Evolutionary conservation across 2,888 invertebrate species (phyloP), one percentile per base, ranked within the genome.

Genomic region (Drosophila imparisetae): DNA sequence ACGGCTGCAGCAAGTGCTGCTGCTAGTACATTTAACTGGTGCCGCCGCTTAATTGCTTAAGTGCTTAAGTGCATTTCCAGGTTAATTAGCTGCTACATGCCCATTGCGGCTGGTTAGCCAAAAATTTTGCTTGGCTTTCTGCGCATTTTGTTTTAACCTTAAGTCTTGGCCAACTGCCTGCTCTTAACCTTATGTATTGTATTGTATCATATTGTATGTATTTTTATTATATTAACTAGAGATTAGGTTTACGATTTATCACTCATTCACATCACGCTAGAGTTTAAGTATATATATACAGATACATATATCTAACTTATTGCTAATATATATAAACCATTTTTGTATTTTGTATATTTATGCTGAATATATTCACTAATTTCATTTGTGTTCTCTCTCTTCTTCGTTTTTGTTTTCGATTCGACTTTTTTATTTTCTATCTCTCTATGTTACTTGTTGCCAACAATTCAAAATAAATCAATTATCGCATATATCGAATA

Each of bases 31-130:
- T 58, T 66, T 10, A 6, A 5, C 27, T 45, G 50, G 15, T 42
- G 49, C 34, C 27, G 7, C 62, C 38, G 62, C 74, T 69, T 67
- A 71, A 78, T 78, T 72, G 75, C 77, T 86, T 86, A 86, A 86
- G 76, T 86, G 86, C 83, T 87, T 86, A 86, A 86, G 89, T 89
- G 89, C 86, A 84, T 88, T 89, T 86, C 55, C 86, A 79, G 83
- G 83, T 86, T 89, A 86, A 89, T 89, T 84, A 84, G 81, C 81
- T 81, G 65, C 38, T 18, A 38, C 55, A 55, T 38, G 38, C 55
- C 55, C n/a, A 55, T 55, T 38, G 55, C 61, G 72, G 72, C 52
- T 61, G 52, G 60, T 52, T 42, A 42, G 36, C 58, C 49, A 32
- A 21, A 45, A 21, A 65, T 40, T 54, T 69, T 58, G 65, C 68